Evolutionary conservation across 2,888 invertebrate species (phyloP), one percentile per base, ranked within the genome.

Genomic region (Neocrepidodera transversa): DNA sequence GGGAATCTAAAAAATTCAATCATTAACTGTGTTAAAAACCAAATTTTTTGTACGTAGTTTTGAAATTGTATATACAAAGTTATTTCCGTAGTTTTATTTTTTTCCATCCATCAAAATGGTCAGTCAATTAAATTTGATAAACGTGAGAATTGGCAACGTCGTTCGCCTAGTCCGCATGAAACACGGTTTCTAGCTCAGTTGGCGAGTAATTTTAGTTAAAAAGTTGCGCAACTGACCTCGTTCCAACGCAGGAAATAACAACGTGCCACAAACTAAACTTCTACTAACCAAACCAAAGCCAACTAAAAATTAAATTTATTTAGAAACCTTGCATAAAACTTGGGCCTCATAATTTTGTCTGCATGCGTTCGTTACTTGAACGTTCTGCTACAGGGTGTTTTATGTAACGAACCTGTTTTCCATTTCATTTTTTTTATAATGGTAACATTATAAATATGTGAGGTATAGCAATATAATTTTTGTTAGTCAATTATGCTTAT

Each of bases 171-270:
- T 57, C 26, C 30, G 23, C 13, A 54, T 42, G 56, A 66, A 67
- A 65, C 65, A 64, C 63, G 54, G 65, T 68, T 69, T 65, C 65
- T 69, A 69, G 66, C 67, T 66, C 63, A 65, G 65, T 66, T 67
- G 60, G 64, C 62, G 60, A 58, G 64, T 67, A 68, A 68, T 67
- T 68, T 64, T 62, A 67, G 64, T 67, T 63, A 58, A 62, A 62
- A 63, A 63, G 65, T 69, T 69, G 66, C 67, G 68, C 68, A 69
- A 69, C 62, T 63, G 69, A 69, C 69, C 69, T 68, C 68, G 65
- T 66, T 69, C 63, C 53, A 54, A 61, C 63, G 56, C 64, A 64
- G 68, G 67, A 68, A 68, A 68, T 65, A 63, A 63, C 65, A 58
- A 49, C 58, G 17, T 49, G 40, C 42, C 40, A 45, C 30, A 40